Conservation (phyloP, 2,797 vertebrate genomes). For the Adelosebastes latens region DNA sequence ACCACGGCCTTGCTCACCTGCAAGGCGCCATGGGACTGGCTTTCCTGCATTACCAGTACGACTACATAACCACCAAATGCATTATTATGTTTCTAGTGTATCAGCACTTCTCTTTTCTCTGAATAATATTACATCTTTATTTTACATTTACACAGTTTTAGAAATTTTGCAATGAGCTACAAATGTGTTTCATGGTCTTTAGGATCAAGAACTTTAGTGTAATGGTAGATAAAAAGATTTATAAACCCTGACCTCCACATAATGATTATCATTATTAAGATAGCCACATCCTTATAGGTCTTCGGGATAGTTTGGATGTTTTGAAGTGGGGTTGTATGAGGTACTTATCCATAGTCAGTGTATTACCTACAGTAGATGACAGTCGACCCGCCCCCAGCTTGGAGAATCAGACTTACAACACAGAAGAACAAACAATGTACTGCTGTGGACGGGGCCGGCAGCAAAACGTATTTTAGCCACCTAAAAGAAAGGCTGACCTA, state of each 20-base stretch:
- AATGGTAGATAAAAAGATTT: neutral
- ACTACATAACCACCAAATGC: neutral
- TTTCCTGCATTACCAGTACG: conserved; percentile 77
- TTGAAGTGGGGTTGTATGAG: too few relatives aligned
- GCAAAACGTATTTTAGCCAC: too few relatives aligned
- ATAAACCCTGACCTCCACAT: neutral
- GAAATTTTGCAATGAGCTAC: neutral
- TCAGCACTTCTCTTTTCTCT: neutral
- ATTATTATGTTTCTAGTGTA: neutral
- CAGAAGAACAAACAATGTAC: too few relatives aligned
- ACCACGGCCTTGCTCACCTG: conserved; percentile 79
- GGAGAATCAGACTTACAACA: too few relatives aligned
- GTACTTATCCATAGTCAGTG: too few relatives aligned
- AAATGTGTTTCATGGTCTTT: neutral
- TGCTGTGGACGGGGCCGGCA: too few relatives aligned
- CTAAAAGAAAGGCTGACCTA: too few relatives aligned
- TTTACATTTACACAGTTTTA: neutral
- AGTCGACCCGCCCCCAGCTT: accelerated
- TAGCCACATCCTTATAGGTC: neutral
- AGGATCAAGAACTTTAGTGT: neutral
- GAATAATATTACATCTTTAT: neutral
- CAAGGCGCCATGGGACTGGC: conserved; percentile 80
- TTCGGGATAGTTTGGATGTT: neutral
- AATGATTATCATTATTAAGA: neutral
- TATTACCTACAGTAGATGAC: too few relatives aligned